These are phyloP conservation scores for Lasius fuliginosus DNA, from an alignment of 2,888 invertebrate species.

Conservation along the genomic window DNA sequence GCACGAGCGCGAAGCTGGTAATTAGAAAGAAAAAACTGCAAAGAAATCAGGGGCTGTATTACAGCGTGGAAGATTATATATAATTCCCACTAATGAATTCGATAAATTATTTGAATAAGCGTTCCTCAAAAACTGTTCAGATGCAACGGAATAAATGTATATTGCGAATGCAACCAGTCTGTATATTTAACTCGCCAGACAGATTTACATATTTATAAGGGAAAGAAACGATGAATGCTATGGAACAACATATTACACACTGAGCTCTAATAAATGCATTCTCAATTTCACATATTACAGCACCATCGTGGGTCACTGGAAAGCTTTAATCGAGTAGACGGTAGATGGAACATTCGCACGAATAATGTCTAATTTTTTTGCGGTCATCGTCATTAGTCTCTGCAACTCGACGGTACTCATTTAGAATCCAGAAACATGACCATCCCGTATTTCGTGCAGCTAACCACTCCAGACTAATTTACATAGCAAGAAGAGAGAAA, in stretches of 20 bases:
- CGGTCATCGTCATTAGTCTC: constrained; percentile 21
- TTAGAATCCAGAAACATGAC: constrained; percentile 41
- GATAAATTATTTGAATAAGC: constrained; percentile 8
- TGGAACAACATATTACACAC: not conserved
- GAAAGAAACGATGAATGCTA: constrained; percentile 10
- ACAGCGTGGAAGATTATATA: not conserved
- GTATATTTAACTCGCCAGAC: not conserved
- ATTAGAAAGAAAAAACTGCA: not conserved
- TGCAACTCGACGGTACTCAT: constrained; percentile 21
- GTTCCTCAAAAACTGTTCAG: not conserved
- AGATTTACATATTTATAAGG: constrained; percentile 35
- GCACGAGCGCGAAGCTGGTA: not conserved
- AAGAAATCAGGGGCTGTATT: not conserved
- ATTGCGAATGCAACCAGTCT: not conserved
- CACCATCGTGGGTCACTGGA: not conserved
- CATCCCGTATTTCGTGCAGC: constrained; percentile 10
- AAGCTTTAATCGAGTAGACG: constrained; percentile 28
- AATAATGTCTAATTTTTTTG: constrained; percentile 36
- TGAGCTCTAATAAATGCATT: constrained; percentile 14
- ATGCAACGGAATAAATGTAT: not conserved
- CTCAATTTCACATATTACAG: constrained; percentile 1
- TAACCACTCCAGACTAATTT: constrained; percentile 43
- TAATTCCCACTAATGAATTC: constrained; percentile 15
- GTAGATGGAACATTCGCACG: not conserved
- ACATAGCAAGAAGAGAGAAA: constrained; percentile 48